These are phyloP conservation scores for Dryas iulia DNA, from an alignment of 1,140 invertebrate genomes.

Conservation along the genomic window DNA sequence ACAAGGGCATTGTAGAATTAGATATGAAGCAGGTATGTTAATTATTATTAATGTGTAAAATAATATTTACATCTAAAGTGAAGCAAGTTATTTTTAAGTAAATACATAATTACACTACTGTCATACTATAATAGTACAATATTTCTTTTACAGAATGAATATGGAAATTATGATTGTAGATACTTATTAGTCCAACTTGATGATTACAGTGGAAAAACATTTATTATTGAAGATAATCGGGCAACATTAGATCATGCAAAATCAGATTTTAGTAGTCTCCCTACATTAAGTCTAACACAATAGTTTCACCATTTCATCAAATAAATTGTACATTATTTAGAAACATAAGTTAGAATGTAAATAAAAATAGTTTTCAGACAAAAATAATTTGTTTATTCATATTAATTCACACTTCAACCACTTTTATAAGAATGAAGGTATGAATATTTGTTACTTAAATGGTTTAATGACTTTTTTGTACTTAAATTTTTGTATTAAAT, in stretches of 20 bases:
- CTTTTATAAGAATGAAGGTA: not conserved
- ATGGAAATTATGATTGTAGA: slow-evolving; percentile 88
- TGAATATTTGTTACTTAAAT: not conserved
- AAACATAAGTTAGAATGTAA: slow-evolving; percentile 35
- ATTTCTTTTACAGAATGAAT: slow-evolving; percentile 82
- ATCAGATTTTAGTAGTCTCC: slow-evolving; percentile 43
- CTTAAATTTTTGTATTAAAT: too few species aligned
- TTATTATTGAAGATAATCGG: slow-evolving; percentile 89
- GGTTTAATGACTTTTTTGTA: too few species aligned
- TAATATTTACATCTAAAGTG: too few species aligned
- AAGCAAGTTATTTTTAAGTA: too few species aligned
- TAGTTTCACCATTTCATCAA: not conserved
- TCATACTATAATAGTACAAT: not conserved
- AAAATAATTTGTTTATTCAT: not conserved
- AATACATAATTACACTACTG: too few species aligned
- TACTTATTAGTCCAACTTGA: slow-evolving; percentile 92
- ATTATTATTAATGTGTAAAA: too few species aligned
- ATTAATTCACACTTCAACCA: not conserved
- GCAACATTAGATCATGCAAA: slow-evolving; percentile 59
- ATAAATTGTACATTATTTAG: slow-evolving; percentile 35
- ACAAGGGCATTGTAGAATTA: slow-evolving; percentile 90
- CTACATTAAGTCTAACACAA: slow-evolving; percentile 58
- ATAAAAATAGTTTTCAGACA: slow-evolving; percentile 32
- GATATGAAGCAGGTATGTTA: slow-evolving; percentile 90
- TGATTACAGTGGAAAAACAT: slow-evolving; percentile 85